A percentile compares a stretch with the other conserved stretches of the same genome.
phyloP scores from a whole-genome alignment of 2,113 vertebrate genomes.

The Neolamprologus longior region DNA sequence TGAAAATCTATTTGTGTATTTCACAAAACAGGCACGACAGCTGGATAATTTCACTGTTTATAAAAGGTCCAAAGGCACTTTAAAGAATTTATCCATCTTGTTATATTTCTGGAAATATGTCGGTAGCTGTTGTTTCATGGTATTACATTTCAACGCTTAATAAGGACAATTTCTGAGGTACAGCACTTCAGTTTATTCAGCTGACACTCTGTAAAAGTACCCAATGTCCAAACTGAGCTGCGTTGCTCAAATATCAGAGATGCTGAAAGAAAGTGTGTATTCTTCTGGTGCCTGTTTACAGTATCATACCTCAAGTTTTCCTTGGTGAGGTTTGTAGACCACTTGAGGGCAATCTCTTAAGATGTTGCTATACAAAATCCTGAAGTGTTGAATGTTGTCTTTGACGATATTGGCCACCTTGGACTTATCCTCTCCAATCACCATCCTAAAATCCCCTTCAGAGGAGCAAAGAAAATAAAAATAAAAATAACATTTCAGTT shows the following conservation, averaged over 20 bases:
- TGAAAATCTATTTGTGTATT: not conserved
- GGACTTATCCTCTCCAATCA: slow-evolving; percentile 87
- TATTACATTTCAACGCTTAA: not conserved
- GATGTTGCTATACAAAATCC: slow-evolving; percentile 82
- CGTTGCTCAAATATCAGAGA: not conserved
- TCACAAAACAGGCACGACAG: not conserved
- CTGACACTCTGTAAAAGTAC: not conserved
- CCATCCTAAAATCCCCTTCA: slow-evolving; percentile 92
- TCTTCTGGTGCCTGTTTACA: not conserved
- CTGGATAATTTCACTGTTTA: not conserved
- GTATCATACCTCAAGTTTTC: slow-evolving; percentile 83
- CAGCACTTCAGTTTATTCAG: not conserved
- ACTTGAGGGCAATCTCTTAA: slow-evolving; percentile 86
- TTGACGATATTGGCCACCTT: slow-evolving; percentile 91
- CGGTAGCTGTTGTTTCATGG: not conserved
- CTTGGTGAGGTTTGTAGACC: slow-evolving; percentile 86
- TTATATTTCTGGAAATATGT: not conserved
- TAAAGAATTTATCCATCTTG: not conserved
- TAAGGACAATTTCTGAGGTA: not conserved
- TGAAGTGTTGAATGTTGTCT: slow-evolving; percentile 83
- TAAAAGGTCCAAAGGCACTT: not conserved
- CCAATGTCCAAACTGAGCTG: not conserved
- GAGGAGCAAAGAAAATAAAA: not conserved
- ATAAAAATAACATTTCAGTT: not conserved
- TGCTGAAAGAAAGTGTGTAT: not conserved